Evolutionary conservation across 2,888 invertebrate species (phyloP).

Genomic region (Luperina nickerlii): DNA sequence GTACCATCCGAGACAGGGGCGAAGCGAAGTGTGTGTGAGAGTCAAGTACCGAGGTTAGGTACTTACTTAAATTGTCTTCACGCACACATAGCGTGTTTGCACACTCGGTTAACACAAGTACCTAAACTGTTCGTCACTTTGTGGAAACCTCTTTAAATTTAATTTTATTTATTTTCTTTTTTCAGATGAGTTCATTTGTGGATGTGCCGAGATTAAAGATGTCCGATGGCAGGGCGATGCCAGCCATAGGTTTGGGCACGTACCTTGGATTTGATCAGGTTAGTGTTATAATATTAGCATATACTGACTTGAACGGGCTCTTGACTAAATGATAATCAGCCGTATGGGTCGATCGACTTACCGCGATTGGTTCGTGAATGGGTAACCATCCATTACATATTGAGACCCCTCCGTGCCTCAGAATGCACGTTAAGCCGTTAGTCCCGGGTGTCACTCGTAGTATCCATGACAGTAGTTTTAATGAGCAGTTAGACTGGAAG

Average conservation of each 20-base stretch:
- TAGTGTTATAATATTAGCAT: neutral
- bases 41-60: too few species aligned
- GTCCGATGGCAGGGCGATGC: constrained; percentile 77
- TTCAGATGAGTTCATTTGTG: constrained; percentile 53
- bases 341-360: neutral
- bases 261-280: constrained; percentile 68
- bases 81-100: too few species aligned
- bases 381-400: neutral
- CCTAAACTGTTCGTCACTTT: neutral
- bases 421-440: neutral
- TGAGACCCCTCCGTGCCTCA: neutral
- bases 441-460: too few species aligned
- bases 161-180: neutral
- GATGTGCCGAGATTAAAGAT: constrained; percentile 63
- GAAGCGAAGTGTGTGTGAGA: too few species aligned
- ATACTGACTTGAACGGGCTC: neutral
- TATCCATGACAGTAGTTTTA: too few species aligned
- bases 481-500: too few species aligned
- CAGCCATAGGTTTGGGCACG: constrained; percentile 79
- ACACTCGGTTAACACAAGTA: too few species aligned
- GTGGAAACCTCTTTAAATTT: too few species aligned
- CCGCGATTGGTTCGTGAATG: neutral
- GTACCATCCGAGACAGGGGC: too few species aligned
- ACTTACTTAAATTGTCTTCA: too few species aligned
- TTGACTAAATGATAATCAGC: neutral